phyloP scores from a whole-genome alignment of 2,888 invertebrate species.

The Caenorhabditis wallacei region DNA sequence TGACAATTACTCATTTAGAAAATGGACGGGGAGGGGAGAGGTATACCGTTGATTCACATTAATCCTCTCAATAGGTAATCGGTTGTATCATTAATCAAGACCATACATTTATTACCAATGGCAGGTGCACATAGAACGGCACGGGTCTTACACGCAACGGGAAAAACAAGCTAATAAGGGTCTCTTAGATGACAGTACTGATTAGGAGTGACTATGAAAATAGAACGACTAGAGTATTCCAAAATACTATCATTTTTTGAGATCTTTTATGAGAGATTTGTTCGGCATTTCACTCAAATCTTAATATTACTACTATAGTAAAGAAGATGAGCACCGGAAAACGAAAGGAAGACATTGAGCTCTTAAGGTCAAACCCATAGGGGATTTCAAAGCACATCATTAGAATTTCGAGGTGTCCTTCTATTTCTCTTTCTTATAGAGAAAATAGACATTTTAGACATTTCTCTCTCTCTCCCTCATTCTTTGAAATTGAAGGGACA shows the following conservation, averaged over 20 bases:
- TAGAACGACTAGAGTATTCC: too few relatives aligned
- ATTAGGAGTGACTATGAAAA: too few relatives aligned
- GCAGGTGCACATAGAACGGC: slow-evolving; percentile 30
- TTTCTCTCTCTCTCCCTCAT: too few relatives aligned
- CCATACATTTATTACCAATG: slow-evolving; percentile 43
- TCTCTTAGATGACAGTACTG: background rate
- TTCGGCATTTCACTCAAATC: background rate
- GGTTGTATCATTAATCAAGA: slow-evolving; percentile 63
- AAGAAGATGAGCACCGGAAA: slow-evolving; percentile 28
- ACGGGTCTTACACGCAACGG: slow-evolving; percentile 10
- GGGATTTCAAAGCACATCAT: slow-evolving; percentile 63
- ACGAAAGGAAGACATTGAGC: slow-evolving; percentile 21
- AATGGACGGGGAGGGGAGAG: background rate
- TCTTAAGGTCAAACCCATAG: slow-evolving; percentile 40
- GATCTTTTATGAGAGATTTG: too few relatives aligned
- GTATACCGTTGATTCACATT: slow-evolving; percentile 38
- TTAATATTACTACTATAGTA: slow-evolving; percentile 6
- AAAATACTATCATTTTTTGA: too few relatives aligned
- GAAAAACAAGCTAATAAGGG: background rate
- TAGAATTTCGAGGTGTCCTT: slow-evolving; percentile 62
- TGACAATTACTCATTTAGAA: slow-evolving; percentile 25
- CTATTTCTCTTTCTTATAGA: slow-evolving; percentile 6
- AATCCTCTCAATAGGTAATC: slow-evolving; percentile 45
- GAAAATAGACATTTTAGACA: slow-evolving; percentile 29
- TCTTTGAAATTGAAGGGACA: slow-evolving; percentile 53